These are phyloP conservation scores for Mythimna ferrago DNA, from an alignment of 2,888 invertebrate species.

Conservation along the genomic window DNA sequence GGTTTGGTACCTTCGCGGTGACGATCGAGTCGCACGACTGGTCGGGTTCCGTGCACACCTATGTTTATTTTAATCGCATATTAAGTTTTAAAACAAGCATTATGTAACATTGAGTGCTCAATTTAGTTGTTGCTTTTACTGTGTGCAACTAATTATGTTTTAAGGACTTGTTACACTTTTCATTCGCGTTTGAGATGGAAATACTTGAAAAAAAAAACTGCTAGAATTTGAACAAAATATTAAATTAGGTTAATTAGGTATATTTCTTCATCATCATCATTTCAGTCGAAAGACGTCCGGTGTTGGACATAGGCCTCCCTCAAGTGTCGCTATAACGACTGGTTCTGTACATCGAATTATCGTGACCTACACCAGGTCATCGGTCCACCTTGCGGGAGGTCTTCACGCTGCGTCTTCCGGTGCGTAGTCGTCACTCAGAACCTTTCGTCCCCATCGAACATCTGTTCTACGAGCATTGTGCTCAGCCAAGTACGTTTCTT, in stretches of 20 bases:
- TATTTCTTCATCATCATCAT: background rate
- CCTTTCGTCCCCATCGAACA: too few relatives aligned
- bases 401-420: too few relatives aligned
- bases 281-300: too few relatives aligned
- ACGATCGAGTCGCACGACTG: slow-evolving; percentile 26
- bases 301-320: too few relatives aligned
- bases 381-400: too few relatives aligned
- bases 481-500: too few relatives aligned
- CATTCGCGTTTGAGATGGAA: slow-evolving; percentile 53
- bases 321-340: too few relatives aligned
- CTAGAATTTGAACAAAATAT: background rate
- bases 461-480: too few relatives aligned
- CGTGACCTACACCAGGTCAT: too few relatives aligned
- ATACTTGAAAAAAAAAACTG: slow-evolving; percentile 28
- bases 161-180: slow-evolving; percentile 58
- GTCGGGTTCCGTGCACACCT: slow-evolving; percentile 41
- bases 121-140: slow-evolving; percentile 78
- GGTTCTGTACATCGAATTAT: too few relatives aligned
- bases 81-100: slow-evolving; percentile 68
- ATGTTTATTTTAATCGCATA: slow-evolving; percentile 64
- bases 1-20: slow-evolving; percentile 61
- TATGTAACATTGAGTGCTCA: slow-evolving; percentile 81
- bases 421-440: too few relatives aligned
- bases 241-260: background rate
- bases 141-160: slow-evolving; percentile 74